phyloP scores from a whole-genome alignment of 2,113 vertebrate species.

The Ahaetulla prasina region DNA sequence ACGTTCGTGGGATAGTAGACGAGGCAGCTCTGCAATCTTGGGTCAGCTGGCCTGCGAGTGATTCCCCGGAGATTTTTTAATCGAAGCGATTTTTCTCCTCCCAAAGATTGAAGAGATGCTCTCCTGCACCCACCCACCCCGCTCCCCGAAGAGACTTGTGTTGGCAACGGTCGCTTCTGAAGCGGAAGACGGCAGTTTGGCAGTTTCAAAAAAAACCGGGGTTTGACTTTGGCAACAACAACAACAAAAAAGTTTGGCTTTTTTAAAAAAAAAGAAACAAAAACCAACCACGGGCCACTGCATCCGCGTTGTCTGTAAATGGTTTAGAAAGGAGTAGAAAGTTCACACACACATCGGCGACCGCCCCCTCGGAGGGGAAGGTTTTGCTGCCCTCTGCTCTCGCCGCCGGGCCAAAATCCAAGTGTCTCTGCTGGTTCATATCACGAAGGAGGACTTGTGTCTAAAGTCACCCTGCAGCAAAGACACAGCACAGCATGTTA shows the following conservation, averaged over 20 bases:
- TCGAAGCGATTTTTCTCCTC: constrained; percentile 18
- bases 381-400: background rate
- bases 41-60: no score
- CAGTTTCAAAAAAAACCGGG: constrained; percentile 57
- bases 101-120: constrained; percentile 7
- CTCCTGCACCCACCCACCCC: no score
- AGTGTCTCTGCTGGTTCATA: constrained; percentile 68
- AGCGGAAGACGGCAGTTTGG: constrained; percentile 26
- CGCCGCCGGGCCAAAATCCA: background rate
- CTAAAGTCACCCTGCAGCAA: constrained; percentile 89
- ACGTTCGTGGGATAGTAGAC: background rate
- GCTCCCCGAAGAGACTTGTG: constrained; percentile 20
- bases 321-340: background rate
- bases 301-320: no score
- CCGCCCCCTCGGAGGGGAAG: no score
- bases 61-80: background rate
- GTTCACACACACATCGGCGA: constrained; percentile 47
- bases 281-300: constrained; percentile 44
- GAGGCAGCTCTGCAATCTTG: constrained; percentile 48
- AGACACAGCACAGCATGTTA: background rate
- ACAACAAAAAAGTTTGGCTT: constrained; percentile 5
- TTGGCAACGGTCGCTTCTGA: constrained; percentile 24
- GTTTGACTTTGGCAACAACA: constrained; percentile 73
- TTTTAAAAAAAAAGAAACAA: no score
- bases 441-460: constrained; percentile 96